Evolutionary conservation across 2,888 invertebrate species (phyloP).

Genomic region (Dasysyrphus albostriatus): DNA sequence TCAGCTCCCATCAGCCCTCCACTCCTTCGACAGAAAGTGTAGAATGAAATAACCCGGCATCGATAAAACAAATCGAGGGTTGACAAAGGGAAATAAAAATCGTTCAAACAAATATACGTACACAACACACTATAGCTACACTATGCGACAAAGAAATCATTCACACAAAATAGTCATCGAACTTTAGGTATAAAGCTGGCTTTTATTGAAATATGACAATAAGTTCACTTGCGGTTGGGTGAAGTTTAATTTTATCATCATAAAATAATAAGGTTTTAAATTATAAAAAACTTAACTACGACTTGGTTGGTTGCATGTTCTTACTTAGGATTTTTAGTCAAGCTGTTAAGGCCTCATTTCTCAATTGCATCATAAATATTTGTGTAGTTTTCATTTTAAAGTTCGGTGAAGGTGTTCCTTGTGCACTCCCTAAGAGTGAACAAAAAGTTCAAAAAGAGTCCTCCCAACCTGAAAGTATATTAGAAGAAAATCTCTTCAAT

Average conservation of each 20-base stretch:
- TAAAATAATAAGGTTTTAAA: neutral
- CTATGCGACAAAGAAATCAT: slow-evolving; percentile 37
- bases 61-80: slow-evolving; percentile 74
- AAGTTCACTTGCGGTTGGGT: neutral
- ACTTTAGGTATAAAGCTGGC: neutral
- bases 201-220: slow-evolving; percentile 4
- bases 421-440: too few relatives aligned
- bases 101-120: slow-evolving; percentile 29
- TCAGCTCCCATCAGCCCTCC: neutral
- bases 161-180: slow-evolving; percentile 21
- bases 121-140: slow-evolving; percentile 10
- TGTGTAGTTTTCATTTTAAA: too few relatives aligned
- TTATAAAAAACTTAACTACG: too few relatives aligned
- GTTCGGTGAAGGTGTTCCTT: too few relatives aligned
- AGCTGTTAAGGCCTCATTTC: too few relatives aligned
- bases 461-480: too few relatives aligned
- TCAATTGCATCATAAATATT: too few relatives aligned
- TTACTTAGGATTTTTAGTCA: neutral
- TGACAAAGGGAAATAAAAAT: slow-evolving; percentile 70
- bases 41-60: slow-evolving; percentile 59
- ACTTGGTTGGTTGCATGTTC: neutral
- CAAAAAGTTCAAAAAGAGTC: too few relatives aligned
- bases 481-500: too few relatives aligned
- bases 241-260: neutral
- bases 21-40: neutral